A percentile compares a stretch with the other conserved stretches of the same genome.
Evolutionary conservation across 2,888 invertebrate species (phyloP).

Genomic region (Nomada ferruginata): DNA sequence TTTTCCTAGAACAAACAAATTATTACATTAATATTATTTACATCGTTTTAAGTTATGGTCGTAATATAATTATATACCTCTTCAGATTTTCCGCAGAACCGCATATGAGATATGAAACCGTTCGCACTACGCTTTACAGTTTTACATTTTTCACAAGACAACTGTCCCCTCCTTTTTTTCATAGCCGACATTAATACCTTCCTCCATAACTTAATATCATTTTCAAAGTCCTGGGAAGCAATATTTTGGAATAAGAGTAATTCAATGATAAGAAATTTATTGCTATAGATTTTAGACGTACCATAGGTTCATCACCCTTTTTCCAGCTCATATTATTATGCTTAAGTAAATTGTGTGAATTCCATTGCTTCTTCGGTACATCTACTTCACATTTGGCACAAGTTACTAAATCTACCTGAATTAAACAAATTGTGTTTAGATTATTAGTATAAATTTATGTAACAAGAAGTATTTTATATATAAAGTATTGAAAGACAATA

Average conservation of each 20-base stretch:
- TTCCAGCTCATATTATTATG: slow-evolving; percentile 87
- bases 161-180: slow-evolving; percentile 82
- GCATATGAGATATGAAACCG: slow-evolving; percentile 87
- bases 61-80: slow-evolving; percentile 78
- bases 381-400: slow-evolving; percentile 85
- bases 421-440: slow-evolving; percentile 6
- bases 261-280: slow-evolving; percentile 3
- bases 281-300: slow-evolving; percentile 78
- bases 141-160: slow-evolving; percentile 86
- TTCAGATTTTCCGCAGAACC: slow-evolving; percentile 86
- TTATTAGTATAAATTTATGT: not conserved
- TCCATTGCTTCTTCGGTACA: slow-evolving; percentile 84
- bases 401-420: slow-evolving; percentile 70
- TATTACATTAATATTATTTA: slow-evolving; percentile 10
- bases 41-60: not conserved
- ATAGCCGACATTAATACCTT: slow-evolving; percentile 84
- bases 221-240: slow-evolving; percentile 85
- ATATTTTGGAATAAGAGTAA: not conserved
- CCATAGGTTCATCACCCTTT: slow-evolving; percentile 85
- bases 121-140: slow-evolving; percentile 82
- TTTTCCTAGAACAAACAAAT: slow-evolving; percentile 70
- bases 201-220: slow-evolving; percentile 84
- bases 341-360: slow-evolving; percentile 84
- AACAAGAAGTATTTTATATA: not conserved
- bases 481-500: not conserved